Base-by-base conservation (phyloP, 1,140 invertebrate species). In the Cydia pomonella region DNA sequence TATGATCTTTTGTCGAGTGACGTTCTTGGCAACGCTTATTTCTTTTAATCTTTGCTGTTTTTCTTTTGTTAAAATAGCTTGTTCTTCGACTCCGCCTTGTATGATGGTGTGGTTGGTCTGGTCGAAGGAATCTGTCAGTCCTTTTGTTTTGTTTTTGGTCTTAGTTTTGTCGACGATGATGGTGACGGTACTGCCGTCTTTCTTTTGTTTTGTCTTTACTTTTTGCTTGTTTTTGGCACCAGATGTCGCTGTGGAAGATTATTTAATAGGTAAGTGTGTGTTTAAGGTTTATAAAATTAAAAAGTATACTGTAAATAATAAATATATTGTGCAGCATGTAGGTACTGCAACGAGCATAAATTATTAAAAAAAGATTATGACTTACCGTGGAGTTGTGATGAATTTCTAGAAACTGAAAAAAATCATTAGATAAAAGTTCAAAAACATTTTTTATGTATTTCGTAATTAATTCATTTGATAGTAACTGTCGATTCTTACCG, bases 101-200 rank as follows among this genome's bases (percentile, higher is more conserved):
- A n/a, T 23, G 9, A 59, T 0, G 18, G 53, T 59, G 9, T 59
- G 53, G 53, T 59, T 59, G 9, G 53, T 59, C 10, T 59, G 21
- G n/a, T 59, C 53, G 21, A 10, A 59, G 21, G 18, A 23, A n/a
- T 59, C 53, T 5, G 7, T 12, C 9, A 59, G 4, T 2, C 2
- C 21, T 59, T 59, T 59, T 3, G 53, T 59, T 23, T 59, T 59
- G 2, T 59, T 59, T 12, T 59, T 59, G 18, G 53, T 59, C n/a
- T 23, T 21, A 0, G 18, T 7, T 23, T 59, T 59, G 21, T 59
- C 53, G 9, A 59, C n/a, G 0, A 59, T 23, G 21, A 59, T 59
- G 9, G 53, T 59, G 21, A 59, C 53, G 21, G 21, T 59, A n/a
- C 53, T 59, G 21, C 53, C 53, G 21, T 59, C 53, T 59, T 59